Evolutionary conservation across 2,797 vertebrate genomes (phyloP), one percentile per base, ranked within the genome.

Genomic region (Phrynocephalus vlangalii): DNA sequence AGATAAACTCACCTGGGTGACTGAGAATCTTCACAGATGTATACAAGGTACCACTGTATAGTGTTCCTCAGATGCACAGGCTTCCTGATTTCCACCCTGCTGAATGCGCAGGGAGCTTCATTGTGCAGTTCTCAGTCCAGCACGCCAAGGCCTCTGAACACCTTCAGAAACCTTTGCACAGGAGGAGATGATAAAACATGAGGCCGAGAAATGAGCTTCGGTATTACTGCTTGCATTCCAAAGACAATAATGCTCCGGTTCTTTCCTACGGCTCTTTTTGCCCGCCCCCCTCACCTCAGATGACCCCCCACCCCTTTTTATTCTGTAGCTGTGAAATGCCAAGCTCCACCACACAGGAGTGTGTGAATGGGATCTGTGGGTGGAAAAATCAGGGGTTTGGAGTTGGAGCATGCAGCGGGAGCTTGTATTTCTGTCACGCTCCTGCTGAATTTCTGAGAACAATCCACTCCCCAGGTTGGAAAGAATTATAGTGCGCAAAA

Each of bases 311-410:
- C 68, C 6, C 13, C n/a, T 9, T 56, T 82, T 50, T 26, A 20
- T 78, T 77, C 26, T 9, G 67, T 8, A 13, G 50, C 33, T 16
- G 68, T 50, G 71, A 72, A 89, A 68, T 83, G 30, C 78, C 2
- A 30, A 67, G 63, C 85, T 30, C 84, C 20, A 11, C 52, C 70
- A 16, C 38, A 48, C 48, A 0, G 1, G 18, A 72, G 28, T 50
- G 85, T 72, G 78, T 86, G 85, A 86, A 86, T 73, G 78, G 68
- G 50, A 28, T 18, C 8, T 1, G 85, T 86, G 85, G 85, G 85
- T 11, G 68, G 85, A 38, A 52, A 24, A 20, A 44, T 44, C 1
- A 79, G n/a, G 26, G 56, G 15, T 7, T 50, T 22, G 20, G n/a
- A 28, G 24, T 7, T 0, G 1, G 20, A 52, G 71, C 30, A 11